Conservation (phyloP, 1,140 invertebrate species). For the Magallana ariakensis region DNA sequence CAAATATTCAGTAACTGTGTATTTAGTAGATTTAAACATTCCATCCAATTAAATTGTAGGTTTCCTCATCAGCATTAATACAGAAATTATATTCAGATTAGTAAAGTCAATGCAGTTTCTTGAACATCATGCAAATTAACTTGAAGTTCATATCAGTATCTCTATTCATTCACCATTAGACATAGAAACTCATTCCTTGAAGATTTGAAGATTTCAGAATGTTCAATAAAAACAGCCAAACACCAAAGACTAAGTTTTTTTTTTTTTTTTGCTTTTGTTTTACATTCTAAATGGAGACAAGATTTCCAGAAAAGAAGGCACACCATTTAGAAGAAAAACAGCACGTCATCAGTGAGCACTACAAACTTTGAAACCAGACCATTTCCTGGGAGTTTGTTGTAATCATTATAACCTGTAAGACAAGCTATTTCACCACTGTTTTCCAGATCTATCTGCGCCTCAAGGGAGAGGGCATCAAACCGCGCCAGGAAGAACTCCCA, state of each 20-base stretch:
- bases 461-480: constrained; percentile 96
- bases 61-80: no score
- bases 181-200: neutral
- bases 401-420: constrained; percentile 85
- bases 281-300: constrained; percentile 37
- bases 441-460: constrained; percentile 82
- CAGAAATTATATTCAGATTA: no score
- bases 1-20: no score
- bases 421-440: constrained; percentile 82
- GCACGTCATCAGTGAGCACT: neutral
- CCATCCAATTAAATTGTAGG: no score
- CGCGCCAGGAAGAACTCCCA: constrained; percentile 99
- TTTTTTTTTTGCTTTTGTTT: neutral
- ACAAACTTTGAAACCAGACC: constrained; percentile 6
- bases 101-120: no score
- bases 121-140: no score
- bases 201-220: constrained; percentile 18
- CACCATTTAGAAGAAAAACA: constrained; percentile 36
- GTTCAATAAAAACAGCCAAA: constrained; percentile 25
- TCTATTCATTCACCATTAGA: no score
- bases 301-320: constrained; percentile 1
- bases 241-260: constrained; percentile 5
- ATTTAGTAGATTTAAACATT: no score
- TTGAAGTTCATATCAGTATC: no score
- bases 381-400: constrained; percentile 31